Evolutionary conservation across 2,888 invertebrate genomes (phyloP).

Genomic region (Callimorpha dominula): DNA sequence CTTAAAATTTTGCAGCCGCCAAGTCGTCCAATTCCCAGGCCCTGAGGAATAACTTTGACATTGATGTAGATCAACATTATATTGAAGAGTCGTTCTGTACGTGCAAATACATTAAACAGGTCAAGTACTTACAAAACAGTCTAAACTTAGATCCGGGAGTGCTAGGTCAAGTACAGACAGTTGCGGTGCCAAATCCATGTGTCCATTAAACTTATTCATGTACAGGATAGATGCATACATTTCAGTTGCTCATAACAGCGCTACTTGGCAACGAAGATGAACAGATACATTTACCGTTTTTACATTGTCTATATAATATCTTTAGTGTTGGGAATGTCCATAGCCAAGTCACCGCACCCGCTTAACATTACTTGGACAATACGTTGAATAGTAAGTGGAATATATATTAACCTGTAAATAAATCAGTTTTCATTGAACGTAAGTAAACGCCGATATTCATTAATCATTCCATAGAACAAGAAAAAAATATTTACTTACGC

Average conservation of each 20-base stretch:
- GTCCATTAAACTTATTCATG: conserved; percentile 20
- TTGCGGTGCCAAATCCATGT: conserved; percentile 24
- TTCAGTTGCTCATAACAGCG: background rate
- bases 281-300: background rate
- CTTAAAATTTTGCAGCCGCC: background rate
- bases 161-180: conserved; percentile 44
- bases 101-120: conserved; percentile 41
- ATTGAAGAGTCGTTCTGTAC: conserved; percentile 28
- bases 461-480: conserved; percentile 12
- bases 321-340: no score
- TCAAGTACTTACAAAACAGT: conserved; percentile 39
- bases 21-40: background rate
- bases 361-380: no score
- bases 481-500: conserved; percentile 19
- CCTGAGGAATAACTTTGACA: conserved; percentile 33
- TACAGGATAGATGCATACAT: conserved; percentile 21
- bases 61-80: conserved; percentile 24
- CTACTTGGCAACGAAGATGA: background rate
- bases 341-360: no score
- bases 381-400: no score
- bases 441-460: background rate
- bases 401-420: background rate
- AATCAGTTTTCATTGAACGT: background rate
- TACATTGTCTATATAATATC: background rate
- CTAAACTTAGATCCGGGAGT: conserved; percentile 27